phyloP scores from a whole-genome alignment of 2,797 vertebrate species.

The Taenioides sp. region DNA sequence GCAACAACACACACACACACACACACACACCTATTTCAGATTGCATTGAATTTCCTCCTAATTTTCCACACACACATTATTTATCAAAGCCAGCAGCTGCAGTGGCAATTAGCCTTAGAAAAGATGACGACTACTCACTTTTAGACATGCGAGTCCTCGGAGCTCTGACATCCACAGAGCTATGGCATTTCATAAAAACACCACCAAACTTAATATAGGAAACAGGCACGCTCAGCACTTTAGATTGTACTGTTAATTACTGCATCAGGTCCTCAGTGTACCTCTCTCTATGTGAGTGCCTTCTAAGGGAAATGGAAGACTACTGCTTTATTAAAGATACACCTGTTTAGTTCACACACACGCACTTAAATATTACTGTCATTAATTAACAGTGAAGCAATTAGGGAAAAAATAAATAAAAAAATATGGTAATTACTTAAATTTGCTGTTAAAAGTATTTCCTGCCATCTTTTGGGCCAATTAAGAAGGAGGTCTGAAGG shows the following conservation, averaged over 20 bases:
- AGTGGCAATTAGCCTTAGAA: slow-evolving; percentile 62
- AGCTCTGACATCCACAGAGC: slow-evolving; percentile 56
- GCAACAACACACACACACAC: neutral
- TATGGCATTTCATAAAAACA: slow-evolving; percentile 70
- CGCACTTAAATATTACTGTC: slow-evolving; percentile 2
- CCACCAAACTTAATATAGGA: slow-evolving; percentile 65
- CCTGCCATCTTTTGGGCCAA: too few relatives aligned
- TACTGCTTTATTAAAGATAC: slow-evolving; percentile 53
- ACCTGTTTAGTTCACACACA: slow-evolving; percentile 54
- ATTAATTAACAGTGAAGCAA: slow-evolving; percentile 27
- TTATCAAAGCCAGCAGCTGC: slow-evolving; percentile 46
- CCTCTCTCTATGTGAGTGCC: neutral
- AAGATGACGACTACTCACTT: slow-evolving; percentile 70
- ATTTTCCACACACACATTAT: slow-evolving; percentile 1
- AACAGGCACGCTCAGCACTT: slow-evolving; percentile 60
- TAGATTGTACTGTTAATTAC: slow-evolving; percentile 62
- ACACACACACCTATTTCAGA: neutral
- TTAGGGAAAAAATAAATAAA: neutral
- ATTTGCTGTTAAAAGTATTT: too few relatives aligned
- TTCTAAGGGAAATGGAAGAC: slow-evolving; percentile 12
- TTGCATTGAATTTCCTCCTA: neutral
- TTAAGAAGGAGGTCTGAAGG: too few relatives aligned
- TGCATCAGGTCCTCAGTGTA: slow-evolving; percentile 8
- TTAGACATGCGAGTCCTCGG: slow-evolving; percentile 49
- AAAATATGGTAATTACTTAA: too few relatives aligned